Evolutionary conservation across 1,140 invertebrate genomes (phyloP).

Genomic region (Drosophila pachea): DNA sequence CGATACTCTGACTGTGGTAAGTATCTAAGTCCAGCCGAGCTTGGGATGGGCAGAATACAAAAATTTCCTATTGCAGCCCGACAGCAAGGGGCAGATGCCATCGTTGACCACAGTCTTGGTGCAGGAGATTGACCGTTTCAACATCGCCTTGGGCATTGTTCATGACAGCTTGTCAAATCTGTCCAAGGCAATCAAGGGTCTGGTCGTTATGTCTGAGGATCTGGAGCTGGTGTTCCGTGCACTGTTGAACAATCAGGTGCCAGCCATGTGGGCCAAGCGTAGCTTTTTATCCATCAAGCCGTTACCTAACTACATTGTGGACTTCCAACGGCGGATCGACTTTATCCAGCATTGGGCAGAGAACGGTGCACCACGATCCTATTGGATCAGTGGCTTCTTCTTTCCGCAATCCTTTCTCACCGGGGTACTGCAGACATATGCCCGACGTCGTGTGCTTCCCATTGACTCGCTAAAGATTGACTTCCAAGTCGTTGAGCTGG

Average conservation of each 20-base stretch:
- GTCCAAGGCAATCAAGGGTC: constrained; percentile 90
- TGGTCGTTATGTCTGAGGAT: constrained; percentile 93
- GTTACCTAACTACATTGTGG: constrained; percentile 89
- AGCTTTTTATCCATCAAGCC: constrained; percentile 93
- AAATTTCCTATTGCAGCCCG: constrained; percentile 65
- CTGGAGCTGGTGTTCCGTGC: constrained; percentile 89
- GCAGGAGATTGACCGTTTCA: constrained; percentile 92
- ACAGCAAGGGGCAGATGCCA: constrained; percentile 84
- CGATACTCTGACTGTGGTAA: constrained; percentile 80
- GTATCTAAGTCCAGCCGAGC: neutral
- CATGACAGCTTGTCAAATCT: constrained; percentile 86
- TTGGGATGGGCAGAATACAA: neutral
- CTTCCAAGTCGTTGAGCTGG: constrained; percentile 82
- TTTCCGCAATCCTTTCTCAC: constrained; percentile 95
- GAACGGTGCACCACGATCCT: constrained; percentile 86
- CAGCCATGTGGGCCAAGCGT: constrained; percentile 88
- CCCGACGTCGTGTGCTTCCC: constrained; percentile 89
- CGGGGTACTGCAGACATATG: constrained; percentile 90
- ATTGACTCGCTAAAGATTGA: constrained; percentile 92
- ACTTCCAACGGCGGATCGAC: constrained; percentile 87
- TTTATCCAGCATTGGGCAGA: constrained; percentile 88
- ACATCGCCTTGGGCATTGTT: constrained; percentile 86
- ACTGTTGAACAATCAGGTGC: constrained; percentile 89
- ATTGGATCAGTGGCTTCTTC: constrained; percentile 94
- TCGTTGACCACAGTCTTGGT: constrained; percentile 90